Evolutionary conservation across 2,113 vertebrate species (phyloP).

Genomic region (Caracal caracal): DNA sequence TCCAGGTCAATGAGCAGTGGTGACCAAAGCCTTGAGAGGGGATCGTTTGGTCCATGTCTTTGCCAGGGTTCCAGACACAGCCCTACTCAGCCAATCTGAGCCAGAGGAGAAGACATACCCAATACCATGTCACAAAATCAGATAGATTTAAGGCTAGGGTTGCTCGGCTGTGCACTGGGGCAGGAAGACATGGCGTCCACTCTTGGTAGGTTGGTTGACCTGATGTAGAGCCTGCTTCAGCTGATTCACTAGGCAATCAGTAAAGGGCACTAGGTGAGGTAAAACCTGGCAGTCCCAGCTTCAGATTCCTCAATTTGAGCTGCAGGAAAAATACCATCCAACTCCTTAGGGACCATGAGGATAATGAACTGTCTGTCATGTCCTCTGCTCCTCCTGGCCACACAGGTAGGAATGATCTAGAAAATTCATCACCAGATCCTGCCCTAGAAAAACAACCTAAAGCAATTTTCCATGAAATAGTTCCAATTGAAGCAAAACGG

Average conservation of each 20-base stretch:
- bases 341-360: rapidly evolving
- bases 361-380: not conserved
- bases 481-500: not conserved
- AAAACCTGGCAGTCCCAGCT: not conserved
- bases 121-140: not conserved
- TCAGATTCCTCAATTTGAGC: not conserved
- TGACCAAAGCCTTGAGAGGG: not conserved
- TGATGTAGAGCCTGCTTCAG: rapidly evolving
- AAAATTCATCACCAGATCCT: not conserved
- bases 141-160: not conserved
- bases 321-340: not conserved
- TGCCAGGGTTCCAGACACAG: rapidly evolving
- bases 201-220: rapidly evolving
- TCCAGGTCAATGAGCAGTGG: not conserved
- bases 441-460: not conserved
- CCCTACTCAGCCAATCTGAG: not conserved
- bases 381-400: no score
- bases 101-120: not conserved
- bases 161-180: not conserved
- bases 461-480: not conserved
- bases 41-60: not conserved
- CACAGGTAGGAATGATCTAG: not conserved
- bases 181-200: rapidly evolving
- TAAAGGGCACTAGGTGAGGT: not conserved
- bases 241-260: not conserved